phyloP scores from a whole-genome alignment of 2,888 invertebrate genomes.

The Bellardia pandia region DNA sequence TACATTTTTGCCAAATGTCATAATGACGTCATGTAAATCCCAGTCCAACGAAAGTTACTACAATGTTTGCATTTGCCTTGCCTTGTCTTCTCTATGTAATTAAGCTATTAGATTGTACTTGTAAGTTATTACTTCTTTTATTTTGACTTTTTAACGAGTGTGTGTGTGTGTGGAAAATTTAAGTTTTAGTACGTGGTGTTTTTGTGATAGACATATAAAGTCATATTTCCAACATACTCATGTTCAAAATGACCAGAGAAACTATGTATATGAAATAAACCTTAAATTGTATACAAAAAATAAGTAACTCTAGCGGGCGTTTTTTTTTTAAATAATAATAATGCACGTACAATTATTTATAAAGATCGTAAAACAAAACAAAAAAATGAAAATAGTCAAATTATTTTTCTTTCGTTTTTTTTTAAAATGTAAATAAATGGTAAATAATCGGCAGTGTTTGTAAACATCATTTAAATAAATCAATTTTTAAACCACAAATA shows the following conservation, averaged over 20 bases:
- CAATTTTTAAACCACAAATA: slow-evolving; percentile 23
- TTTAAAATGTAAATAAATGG: too few relatives aligned
- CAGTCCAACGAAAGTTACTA: slow-evolving; percentile 61
- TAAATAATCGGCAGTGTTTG: neutral
- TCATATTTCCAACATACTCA: slow-evolving; percentile 11
- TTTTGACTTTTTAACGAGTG: neutral
- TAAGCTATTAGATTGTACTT: slow-evolving; percentile 30
- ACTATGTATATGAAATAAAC: neutral
- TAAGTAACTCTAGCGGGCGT: neutral
- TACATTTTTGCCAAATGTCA: slow-evolving; percentile 51
- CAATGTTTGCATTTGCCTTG: neutral
- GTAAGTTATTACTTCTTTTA: neutral
- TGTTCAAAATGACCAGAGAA: slow-evolving; percentile 5
- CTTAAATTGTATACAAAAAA: neutral
- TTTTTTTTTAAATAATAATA: neutral
- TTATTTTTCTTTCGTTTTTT: neutral
- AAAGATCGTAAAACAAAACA: neutral
- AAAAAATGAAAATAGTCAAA: neutral
- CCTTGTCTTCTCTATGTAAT: slow-evolving; percentile 20
- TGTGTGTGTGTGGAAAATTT: neutral
- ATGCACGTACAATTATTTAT: slow-evolving; percentile 1
- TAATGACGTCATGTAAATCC: slow-evolving; percentile 57
- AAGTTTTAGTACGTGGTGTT: slow-evolving; percentile 29
- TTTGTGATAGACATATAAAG: neutral
- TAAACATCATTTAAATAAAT: slow-evolving; percentile 11